These are phyloP conservation scores for Sweltsa coloradensis DNA, from an alignment of 1,140 invertebrate species.

Conservation along the genomic window DNA sequence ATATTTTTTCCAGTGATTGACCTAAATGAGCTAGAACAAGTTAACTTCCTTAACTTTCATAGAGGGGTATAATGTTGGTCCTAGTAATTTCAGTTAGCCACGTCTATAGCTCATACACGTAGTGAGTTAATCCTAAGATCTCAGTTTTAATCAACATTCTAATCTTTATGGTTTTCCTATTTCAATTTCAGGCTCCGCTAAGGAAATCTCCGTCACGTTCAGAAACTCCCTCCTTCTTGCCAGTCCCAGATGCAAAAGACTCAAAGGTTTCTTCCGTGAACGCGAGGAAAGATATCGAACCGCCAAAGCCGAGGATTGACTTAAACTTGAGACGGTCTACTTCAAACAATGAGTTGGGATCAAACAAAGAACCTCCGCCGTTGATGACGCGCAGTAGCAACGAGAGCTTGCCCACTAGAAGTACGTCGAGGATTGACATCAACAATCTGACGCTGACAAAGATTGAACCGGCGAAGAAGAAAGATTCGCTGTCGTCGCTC, in stretches of 20 bases:
- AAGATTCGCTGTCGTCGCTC: slow-evolving; percentile 21
- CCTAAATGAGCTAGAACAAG: too few relatives aligned
- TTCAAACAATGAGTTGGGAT: too few relatives aligned
- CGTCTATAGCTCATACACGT: too few relatives aligned
- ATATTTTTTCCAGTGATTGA: too few relatives aligned
- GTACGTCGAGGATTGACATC: slow-evolving; percentile 34
- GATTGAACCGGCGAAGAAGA: slow-evolving; percentile 19
- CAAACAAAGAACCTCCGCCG: slow-evolving; percentile 30
- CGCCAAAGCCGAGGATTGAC: too few relatives aligned
- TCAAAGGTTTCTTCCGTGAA: slow-evolving; percentile 23
- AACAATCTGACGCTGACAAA: slow-evolving; percentile 35
- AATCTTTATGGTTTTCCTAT: neutral
- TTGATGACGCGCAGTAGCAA: slow-evolving; percentile 29
- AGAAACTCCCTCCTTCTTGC: slow-evolving; percentile 27
- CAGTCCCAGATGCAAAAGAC: slow-evolving; percentile 5
- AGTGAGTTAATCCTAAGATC: too few relatives aligned
- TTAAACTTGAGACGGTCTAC: too few relatives aligned
- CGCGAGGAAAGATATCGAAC: too few relatives aligned
- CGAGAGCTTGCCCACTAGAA: slow-evolving; percentile 28
- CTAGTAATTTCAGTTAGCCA: too few relatives aligned
- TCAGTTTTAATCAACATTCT: too few relatives aligned
- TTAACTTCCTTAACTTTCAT: too few relatives aligned
- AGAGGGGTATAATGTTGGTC: too few relatives aligned
- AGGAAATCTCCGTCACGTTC: slow-evolving; percentile 9
- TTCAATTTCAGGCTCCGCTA: neutral